A percentile compares a stretch with the other conserved stretches of the same genome.
Conservation (phyloP, 1,140 invertebrate species). For the Hyles vespertilio region DNA sequence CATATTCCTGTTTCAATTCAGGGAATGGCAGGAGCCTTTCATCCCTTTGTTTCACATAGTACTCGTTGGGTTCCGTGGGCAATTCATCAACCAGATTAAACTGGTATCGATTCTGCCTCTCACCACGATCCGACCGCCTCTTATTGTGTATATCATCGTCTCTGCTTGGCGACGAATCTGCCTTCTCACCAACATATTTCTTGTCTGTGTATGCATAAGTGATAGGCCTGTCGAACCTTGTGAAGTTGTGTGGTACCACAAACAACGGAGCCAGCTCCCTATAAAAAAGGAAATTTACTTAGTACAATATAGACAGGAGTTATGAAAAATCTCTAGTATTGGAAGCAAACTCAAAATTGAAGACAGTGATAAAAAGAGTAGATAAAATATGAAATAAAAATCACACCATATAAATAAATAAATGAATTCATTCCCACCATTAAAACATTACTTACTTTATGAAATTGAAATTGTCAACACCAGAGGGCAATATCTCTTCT, state of each 20-base stretch:
- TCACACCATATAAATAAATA: too few species aligned
- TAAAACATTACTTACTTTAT: slow-evolving; percentile 67
- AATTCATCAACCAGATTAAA: slow-evolving; percentile 75
- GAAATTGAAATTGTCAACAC: slow-evolving; percentile 78
- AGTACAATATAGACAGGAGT: slow-evolving; percentile 23
- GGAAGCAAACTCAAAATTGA: too few species aligned
- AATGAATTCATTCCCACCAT: too few species aligned
- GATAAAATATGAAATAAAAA: too few species aligned
- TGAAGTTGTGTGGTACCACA: slow-evolving; percentile 86
- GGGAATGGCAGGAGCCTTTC: slow-evolving; percentile 70
- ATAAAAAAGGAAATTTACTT: neutral
- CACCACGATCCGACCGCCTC: slow-evolving; percentile 66
- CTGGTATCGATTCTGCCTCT: slow-evolving; percentile 75
- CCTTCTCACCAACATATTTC: slow-evolving; percentile 26
- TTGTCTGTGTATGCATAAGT: slow-evolving; percentile 74
- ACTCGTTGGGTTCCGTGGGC: slow-evolving; percentile 74
- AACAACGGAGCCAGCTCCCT: slow-evolving; percentile 79
- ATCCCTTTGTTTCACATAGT: slow-evolving; percentile 39
- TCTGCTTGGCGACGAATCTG: slow-evolving; percentile 39
- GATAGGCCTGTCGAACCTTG: slow-evolving; percentile 83
- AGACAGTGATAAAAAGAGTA: too few species aligned
- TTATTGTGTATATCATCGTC: slow-evolving; percentile 54
- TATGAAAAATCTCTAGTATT: too few species aligned
- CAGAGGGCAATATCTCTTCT: slow-evolving; percentile 80
- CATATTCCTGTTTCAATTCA: slow-evolving; percentile 67